phyloP scores from a whole-genome alignment of 2,888 invertebrate genomes.

The Volucella inflata region DNA sequence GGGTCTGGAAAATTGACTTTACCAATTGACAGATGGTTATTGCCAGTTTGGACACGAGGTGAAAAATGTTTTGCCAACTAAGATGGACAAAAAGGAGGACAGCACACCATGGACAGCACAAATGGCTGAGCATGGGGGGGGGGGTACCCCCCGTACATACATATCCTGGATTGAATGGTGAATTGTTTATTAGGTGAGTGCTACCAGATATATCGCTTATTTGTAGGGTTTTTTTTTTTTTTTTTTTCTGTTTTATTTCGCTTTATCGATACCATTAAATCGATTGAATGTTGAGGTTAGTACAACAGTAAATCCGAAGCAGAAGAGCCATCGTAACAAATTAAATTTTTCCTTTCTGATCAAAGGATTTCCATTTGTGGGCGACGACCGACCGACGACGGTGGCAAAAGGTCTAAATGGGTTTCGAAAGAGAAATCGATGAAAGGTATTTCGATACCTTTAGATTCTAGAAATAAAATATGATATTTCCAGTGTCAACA shows the following conservation, averaged over 20 bases:
- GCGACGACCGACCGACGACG: too few species aligned
- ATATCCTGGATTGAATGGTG: constrained; percentile 35
- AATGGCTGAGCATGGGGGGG: constrained; percentile 22
- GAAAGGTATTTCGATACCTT: too few species aligned
- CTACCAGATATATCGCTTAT: neutral
- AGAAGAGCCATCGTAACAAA: too few species aligned
- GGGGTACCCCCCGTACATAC: too few species aligned
- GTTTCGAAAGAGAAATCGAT: too few species aligned
- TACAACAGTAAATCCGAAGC: neutral
- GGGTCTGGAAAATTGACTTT: constrained; percentile 66
- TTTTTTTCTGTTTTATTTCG: constrained; percentile 23
- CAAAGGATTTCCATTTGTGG: too few species aligned
- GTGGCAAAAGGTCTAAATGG: too few species aligned
- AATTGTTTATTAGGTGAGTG: constrained; percentile 68
- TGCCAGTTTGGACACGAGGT: constrained; percentile 70
- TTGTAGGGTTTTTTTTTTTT: constrained; percentile 31
- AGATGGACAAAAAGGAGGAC: constrained; percentile 51
- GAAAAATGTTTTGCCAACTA: constrained; percentile 67
- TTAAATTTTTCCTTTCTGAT: too few species aligned
- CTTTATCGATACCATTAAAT: constrained; percentile 36
- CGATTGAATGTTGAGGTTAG: constrained; percentile 50
- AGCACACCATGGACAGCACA: neutral
- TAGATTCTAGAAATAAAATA: too few species aligned
- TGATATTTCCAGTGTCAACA: too few species aligned
- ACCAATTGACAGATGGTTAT: constrained; percentile 74